Evolutionary conservation across 2,888 invertebrate species (phyloP).

Genomic region (Pardosa pseudoannulata): DNA sequence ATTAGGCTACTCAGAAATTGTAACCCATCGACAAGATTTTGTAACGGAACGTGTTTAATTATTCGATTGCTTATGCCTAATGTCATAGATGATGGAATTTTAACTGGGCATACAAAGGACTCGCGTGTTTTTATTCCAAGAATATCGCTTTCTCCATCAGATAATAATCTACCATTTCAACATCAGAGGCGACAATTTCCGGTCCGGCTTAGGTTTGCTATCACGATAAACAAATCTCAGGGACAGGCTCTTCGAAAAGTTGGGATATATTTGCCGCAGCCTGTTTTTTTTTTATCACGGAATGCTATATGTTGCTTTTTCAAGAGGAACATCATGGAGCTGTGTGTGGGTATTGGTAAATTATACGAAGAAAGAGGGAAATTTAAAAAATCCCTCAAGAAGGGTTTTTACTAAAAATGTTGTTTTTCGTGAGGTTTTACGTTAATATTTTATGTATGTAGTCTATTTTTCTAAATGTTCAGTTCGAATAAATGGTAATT

Average conservation of each 20-base stretch:
- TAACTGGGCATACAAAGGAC: not conserved
- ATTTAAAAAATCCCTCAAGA: too few relatives aligned
- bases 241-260: not conserved
- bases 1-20: constrained; percentile 16
- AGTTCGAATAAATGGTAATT: too few relatives aligned
- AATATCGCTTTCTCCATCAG: not conserved
- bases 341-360: too few relatives aligned
- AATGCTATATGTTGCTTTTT: too few relatives aligned
- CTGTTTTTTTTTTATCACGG: too few relatives aligned
- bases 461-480: too few relatives aligned
- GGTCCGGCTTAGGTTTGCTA: not conserved
- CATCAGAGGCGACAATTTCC: constrained; percentile 5
- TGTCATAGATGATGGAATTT: not conserved
- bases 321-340: too few relatives aligned
- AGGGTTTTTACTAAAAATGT: too few relatives aligned
- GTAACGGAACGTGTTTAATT: not conserved
- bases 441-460: too few relatives aligned
- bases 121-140: not conserved
- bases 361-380: too few relatives aligned
- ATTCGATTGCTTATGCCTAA: not conserved
- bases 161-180: not conserved
- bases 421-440: too few relatives aligned
- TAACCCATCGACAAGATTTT: constrained; percentile 5
- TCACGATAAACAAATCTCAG: not conserved
- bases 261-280: not conserved